Conservation (phyloP, 2,113 vertebrate genomes). For the Protobothrops flavoviridis region DNA sequence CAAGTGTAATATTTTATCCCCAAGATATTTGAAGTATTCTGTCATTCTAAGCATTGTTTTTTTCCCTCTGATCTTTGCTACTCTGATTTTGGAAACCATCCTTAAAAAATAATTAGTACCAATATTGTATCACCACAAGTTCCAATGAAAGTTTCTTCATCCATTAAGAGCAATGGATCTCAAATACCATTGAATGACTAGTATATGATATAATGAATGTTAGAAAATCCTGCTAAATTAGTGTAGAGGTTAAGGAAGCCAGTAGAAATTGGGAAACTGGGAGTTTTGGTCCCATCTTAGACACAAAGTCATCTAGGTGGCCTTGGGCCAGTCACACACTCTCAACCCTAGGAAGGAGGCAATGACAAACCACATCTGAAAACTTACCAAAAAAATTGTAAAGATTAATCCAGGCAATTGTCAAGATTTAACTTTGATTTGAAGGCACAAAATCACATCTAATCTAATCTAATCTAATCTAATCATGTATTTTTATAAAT, state of each 20-base stretch:
- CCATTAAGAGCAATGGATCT: not conserved
- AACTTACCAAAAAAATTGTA: not conserved
- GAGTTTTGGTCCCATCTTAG: not conserved
- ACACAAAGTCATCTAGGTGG: not conserved
- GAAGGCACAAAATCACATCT: not conserved
- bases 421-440: not conserved
- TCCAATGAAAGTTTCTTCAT: not conserved
- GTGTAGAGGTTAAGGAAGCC: not conserved
- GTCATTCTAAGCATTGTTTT: not conserved
- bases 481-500: not conserved
- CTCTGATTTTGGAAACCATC: not conserved
- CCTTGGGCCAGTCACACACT: not conserved
- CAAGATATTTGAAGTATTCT: not conserved
- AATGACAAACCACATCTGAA: not conserved
- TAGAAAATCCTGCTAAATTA: constrained; percentile 27
- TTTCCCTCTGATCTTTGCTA: not conserved
- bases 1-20: constrained; percentile 25
- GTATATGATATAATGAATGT: not conserved
- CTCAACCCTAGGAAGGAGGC: not conserved
- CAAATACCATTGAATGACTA: not conserved
- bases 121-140: not conserved
- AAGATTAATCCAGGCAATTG: not conserved
- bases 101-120: not conserved
- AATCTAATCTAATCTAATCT: not conserved
- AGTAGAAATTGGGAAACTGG: not conserved